These are phyloP conservation scores for Sinosuthora webbiana DNA, from an alignment of 2,113 vertebrate species.

Conservation along the genomic window DNA sequence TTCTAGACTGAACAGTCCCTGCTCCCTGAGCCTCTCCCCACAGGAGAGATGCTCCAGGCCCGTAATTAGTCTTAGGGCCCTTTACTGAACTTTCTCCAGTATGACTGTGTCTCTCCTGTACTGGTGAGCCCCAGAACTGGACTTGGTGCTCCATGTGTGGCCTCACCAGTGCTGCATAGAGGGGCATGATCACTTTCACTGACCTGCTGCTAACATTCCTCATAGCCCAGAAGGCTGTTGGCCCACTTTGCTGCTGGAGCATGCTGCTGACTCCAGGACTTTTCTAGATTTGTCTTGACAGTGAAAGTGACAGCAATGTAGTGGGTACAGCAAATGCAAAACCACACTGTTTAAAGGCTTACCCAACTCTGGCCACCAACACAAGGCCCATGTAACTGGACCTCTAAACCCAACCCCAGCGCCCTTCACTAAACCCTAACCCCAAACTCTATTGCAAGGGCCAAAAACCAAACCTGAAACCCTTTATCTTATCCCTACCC, in stretches of 20 bases:
- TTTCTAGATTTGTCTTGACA: background rate
- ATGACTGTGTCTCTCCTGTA: background rate
- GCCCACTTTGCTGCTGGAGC: background rate
- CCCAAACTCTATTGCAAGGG: background rate
- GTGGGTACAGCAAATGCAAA: background rate
- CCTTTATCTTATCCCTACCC: background rate
- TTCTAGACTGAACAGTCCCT: background rate
- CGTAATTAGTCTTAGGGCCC: background rate
- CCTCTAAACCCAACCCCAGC: background rate
- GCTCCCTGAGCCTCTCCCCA: background rate
- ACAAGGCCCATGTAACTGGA: background rate
- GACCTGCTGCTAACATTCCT: background rate
- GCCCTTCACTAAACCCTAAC: background rate
- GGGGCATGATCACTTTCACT: background rate
- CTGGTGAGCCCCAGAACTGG: background rate
- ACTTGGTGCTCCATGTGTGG: background rate
- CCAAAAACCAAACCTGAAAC: background rate
- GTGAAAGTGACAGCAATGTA: fast-evolving
- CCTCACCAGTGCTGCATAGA: background rate
- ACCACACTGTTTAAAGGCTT: background rate
- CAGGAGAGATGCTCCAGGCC: background rate
- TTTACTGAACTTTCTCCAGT: background rate
- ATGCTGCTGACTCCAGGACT: background rate
- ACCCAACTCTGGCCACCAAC: background rate
- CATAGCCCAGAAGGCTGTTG: background rate